Conservation (phyloP, 1,140 invertebrate species). For the Formica selysi region DNA sequence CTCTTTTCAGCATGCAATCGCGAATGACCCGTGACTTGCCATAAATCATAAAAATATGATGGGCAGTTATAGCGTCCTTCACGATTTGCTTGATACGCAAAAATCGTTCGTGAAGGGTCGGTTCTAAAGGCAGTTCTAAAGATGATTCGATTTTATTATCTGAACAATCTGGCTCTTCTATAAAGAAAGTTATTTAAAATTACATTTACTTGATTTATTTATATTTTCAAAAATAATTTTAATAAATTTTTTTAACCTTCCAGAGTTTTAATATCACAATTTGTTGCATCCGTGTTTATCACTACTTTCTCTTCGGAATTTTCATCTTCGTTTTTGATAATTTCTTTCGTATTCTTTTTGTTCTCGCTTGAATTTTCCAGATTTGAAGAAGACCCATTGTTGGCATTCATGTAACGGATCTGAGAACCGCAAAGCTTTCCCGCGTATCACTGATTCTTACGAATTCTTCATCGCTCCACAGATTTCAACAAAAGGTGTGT, state of each 20-base stretch:
- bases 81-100: constrained; percentile 80
- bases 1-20: constrained; percentile 82
- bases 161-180: constrained; percentile 1
- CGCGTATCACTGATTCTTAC: constrained; percentile 50
- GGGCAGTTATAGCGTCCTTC: constrained; percentile 79
- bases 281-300: not conserved
- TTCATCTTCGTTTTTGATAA: constrained; percentile 22
- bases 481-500: constrained; percentile 27
- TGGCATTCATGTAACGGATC: constrained; percentile 74
- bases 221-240: not conserved
- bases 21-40: constrained; percentile 82
- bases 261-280: constrained; percentile 28
- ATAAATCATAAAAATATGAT: constrained; percentile 84
- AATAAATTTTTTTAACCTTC: constrained; percentile 35
- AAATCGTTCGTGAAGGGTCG: constrained; percentile 80
- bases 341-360: constrained; percentile 64
- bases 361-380: constrained; percentile 45
- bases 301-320: constrained; percentile 8
- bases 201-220: not conserved
- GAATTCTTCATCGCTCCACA: constrained; percentile 64
- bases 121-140: constrained; percentile 66
- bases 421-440: constrained; percentile 42
- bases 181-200: not conserved
- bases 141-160: constrained; percentile 3
- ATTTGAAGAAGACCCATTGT: constrained; percentile 65